These are phyloP conservation scores for Ganaspis brasiliensis DNA, from an alignment of 2,888 invertebrate genomes.

Conservation along the genomic window DNA sequence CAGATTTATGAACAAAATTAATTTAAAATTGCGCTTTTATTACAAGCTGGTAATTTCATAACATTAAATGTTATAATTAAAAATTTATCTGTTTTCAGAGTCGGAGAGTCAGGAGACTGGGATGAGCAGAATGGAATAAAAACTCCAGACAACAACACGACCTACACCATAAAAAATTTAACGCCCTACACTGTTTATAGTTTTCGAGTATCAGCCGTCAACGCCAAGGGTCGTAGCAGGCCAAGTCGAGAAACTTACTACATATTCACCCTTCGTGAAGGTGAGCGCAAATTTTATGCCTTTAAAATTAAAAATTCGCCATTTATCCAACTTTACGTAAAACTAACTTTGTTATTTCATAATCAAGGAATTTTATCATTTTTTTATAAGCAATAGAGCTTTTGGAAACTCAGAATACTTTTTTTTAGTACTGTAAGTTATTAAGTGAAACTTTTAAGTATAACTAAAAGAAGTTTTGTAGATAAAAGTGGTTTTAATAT, in stretches of 20 bases:
- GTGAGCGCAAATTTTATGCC: slow-evolving; percentile 77
- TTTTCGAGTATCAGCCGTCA: slow-evolving; percentile 87
- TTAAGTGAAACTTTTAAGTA: too few species aligned
- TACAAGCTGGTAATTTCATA: background rate
- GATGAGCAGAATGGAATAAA: slow-evolving; percentile 84
- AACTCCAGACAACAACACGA: slow-evolving; percentile 85
- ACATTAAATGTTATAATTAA: background rate
- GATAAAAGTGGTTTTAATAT: too few species aligned
- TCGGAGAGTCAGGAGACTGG: slow-evolving; percentile 86
- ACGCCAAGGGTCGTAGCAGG: slow-evolving; percentile 86
- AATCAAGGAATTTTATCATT: background rate
- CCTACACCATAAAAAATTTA: slow-evolving; percentile 85
- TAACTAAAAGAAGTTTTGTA: too few species aligned
- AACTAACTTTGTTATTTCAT: background rate
- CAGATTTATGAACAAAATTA: too few species aligned
- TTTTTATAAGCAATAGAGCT: too few species aligned
- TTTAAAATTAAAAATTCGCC: slow-evolving; percentile 47
- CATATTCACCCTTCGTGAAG: slow-evolving; percentile 88
- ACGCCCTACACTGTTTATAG: slow-evolving; percentile 89
- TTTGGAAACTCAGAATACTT: too few species aligned
- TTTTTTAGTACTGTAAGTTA: too few species aligned
- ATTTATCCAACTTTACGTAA: slow-evolving; percentile 10
- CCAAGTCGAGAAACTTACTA: slow-evolving; percentile 88
- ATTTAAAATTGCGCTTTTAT: too few species aligned
- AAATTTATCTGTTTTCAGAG: slow-evolving; percentile 80